These are phyloP conservation scores for Pelecanus crispus DNA, from an alignment of 2,113 vertebrate species.

Conservation along the genomic window DNA sequence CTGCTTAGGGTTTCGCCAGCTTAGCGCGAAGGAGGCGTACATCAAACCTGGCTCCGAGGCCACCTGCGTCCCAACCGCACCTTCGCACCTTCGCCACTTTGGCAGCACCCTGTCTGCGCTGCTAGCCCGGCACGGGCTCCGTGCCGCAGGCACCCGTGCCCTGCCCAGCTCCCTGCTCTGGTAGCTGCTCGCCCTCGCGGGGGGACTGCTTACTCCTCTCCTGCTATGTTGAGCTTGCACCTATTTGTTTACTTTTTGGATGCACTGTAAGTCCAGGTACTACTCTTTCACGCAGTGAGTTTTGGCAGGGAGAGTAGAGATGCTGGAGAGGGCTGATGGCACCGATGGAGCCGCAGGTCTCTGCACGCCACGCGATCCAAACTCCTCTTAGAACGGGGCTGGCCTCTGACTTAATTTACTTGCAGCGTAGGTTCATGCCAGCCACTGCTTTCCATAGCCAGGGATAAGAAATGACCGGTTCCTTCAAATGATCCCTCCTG, in stretches of 20 bases:
- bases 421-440: not conserved
- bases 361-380: fast-evolving
- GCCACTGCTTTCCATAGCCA: not conserved
- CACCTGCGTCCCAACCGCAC: not conserved
- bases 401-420: not conserved
- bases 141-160: too few relatives aligned
- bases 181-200: not conserved
- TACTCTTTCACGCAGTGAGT: fast-evolving
- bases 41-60: not conserved
- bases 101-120: not conserved
- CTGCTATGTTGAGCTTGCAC: not conserved
- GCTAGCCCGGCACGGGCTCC: not conserved
- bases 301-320: not conserved
- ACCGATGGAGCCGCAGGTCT: fast-evolving
- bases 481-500: not conserved
- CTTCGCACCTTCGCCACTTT: not conserved
- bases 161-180: not conserved
- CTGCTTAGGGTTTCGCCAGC: fast-evolving
- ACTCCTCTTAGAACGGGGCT: not conserved
- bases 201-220: not conserved
- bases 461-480: not conserved
- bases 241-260: not conserved
- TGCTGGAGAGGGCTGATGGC: not conserved
- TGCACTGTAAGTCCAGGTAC: not conserved
- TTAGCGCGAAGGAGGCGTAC: fast-evolving